Base-by-base conservation (phyloP, 2,113 vertebrate genomes). In the Todiramphus chloris region DNA sequence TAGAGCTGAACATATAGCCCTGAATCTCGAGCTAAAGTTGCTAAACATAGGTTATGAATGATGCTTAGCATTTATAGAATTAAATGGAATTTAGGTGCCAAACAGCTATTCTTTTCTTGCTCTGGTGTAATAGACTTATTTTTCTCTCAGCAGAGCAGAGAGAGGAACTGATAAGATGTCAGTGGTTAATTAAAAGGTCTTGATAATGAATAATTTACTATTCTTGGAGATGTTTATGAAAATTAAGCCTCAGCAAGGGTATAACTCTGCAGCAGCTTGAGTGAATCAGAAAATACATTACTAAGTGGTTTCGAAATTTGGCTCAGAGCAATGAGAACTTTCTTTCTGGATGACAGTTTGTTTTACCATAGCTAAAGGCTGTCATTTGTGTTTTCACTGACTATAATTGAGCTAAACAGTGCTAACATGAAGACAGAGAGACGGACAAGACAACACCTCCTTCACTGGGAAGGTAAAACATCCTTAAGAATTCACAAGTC, bases 131-230 rank as follows among this genome's bases (percentile, higher is more conserved):
- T 30, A 89, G 70, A 76, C 11, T 13, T 84, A 44, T 89, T 95
- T 94, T 84, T 79, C 60, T 90, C 80, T 87, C 73, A 69, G 78
- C 10, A 59, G 56, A 89, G 59, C 31, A 72, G 44, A 91, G 23
- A 87, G 53, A 84, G 74, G 70, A 90, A 66, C 59, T 82, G 86
- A 66, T 87, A 94, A 72, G 62, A 90, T 78, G 69, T 62, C 53
- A 89, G 53, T 68, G 35, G 69, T 73, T 89, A 97, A 92, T 93
- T 73, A 92, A 95, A 87, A 96, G 77, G 86, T 95, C 94, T 95
- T 79, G 50, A 58, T 96, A 95, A 93, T 94, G 74, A 96, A 94
- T 94, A 96, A 95, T 96, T 93, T 95, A 89, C 89, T 95, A 92
- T 96, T 94, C 92, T 68, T 87, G 76, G 83, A 66, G 60, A 66